Base-by-base conservation (phyloP, 30 jellyfish, hydroid and myxozoan species). In the Hydractinia echinata region DNA sequence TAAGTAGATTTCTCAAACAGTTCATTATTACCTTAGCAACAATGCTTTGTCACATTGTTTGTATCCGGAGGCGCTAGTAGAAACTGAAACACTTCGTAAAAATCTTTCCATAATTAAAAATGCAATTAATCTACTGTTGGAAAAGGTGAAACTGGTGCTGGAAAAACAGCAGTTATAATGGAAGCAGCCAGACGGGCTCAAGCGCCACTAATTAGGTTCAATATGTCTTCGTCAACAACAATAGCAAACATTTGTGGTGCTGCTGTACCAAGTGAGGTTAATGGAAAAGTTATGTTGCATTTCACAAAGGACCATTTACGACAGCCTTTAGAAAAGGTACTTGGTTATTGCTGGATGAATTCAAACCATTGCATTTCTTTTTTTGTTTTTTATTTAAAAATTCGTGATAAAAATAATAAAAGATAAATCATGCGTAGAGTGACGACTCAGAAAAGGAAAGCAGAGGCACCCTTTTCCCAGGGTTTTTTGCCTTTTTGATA, bases 111-210 rank as follows among this genome's bases (percentile, higher is more conserved):
- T 52, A 50, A 52, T 71, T 14, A 48, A 19, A 15, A 71, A 52
- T 20, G 81, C 51, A 6, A 60, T 71, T 54, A 71, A 71, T 71
- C 50, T 71, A 15, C 81, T 71, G 39, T 15, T 71, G 67, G 1
- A 71, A n/a, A n/a, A 71, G 81, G 81, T 71, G 55, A 48, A 71
- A 71, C 81, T 49, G 81, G 81, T 49, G 60, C 50, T 71, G 81
- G 81, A 71, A 71, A 71, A 49, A 71, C 81, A 15, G 81, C 81
- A 15, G 81, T 71, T 14, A 71, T 71, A 7, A 71, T 30, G 30
- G 81, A 71, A 71, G 81, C 81, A 19, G 81, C 81, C 52, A 71
- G 81, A 49, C 30, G 81, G 50, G 30, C 15, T 30, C 60, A 58
- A 30, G 52, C 50, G 30, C 81, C 81, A n/a, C 60, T 71, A 8